phyloP scores from a whole-genome alignment of 2,113 vertebrate genomes.

The Dromiciops gliroides region DNA sequence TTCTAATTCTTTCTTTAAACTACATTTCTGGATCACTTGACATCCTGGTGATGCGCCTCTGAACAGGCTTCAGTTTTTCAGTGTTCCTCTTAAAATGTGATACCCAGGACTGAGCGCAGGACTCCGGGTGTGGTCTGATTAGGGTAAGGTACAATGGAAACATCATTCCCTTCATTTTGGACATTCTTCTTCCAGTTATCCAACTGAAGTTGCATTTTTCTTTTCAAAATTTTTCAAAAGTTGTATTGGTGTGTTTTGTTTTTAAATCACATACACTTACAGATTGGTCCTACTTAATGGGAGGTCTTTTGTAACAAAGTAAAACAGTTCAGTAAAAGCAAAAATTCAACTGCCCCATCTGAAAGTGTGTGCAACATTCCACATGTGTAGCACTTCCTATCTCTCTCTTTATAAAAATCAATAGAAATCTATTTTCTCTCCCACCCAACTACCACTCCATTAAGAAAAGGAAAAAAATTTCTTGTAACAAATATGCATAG shows the following conservation, averaged over 20 bases:
- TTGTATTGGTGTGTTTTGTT: not conserved
- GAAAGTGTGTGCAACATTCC: too few species aligned
- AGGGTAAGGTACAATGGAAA: not conserved
- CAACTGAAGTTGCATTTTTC: not conserved
- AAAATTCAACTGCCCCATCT: too few species aligned
- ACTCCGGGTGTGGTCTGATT: not conserved
- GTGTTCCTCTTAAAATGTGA: not conserved
- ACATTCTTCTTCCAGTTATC: not conserved
- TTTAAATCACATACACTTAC: not conserved
- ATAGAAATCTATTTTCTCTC: too few species aligned
- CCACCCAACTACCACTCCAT: too few species aligned
- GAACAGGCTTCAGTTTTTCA: not conserved
- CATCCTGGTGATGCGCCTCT: not conserved
- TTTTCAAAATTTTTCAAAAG: not conserved
- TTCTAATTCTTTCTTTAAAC: not conserved
- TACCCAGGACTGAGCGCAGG: not conserved
- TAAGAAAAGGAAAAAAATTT: too few species aligned
- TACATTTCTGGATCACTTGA: not conserved
- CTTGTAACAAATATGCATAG: too few species aligned
- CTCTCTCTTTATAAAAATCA: too few species aligned
- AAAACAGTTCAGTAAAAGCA: too few species aligned
- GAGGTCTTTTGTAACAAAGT: not conserved
- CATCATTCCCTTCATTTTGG: not conserved
- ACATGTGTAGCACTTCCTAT: too few species aligned
- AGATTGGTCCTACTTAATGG: not conserved